A percentile compares a stretch with the other conserved stretches of the same genome.
Evolutionary conservation across 2,113 vertebrate genomes (phyloP).

Genomic region (Cheilinus undulatus): DNA sequence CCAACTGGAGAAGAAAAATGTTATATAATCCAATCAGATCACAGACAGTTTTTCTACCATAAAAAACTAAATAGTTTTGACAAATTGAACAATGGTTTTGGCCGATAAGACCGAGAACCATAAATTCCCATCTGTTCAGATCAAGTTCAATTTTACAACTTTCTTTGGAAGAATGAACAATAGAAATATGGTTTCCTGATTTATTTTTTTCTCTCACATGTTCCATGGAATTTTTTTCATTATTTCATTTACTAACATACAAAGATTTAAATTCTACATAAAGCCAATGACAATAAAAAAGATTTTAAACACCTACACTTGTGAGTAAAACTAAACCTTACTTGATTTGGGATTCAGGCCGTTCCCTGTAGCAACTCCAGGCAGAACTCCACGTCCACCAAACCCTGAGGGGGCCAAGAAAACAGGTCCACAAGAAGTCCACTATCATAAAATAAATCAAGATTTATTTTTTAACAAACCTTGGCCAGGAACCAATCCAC

Average conservation of each 20-base stretch:
- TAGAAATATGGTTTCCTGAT: no score
- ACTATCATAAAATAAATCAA: no score
- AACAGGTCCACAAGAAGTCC: neutral
- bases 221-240: no score
- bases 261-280: neutral
- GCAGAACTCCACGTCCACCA: slow-evolving; percentile 92
- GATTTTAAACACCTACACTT: neutral
- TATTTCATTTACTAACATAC: neutral
- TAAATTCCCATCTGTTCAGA: no score
- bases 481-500: slow-evolving; percentile 80
- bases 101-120: no score
- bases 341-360: slow-evolving; percentile 90
- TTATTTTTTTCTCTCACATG: no score
- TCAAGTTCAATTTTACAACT: no score
- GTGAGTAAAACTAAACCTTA: slow-evolving; percentile 42
- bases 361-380: slow-evolving; percentile 92
- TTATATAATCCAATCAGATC: slow-evolving; percentile 11
- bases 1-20: slow-evolving; percentile 59
- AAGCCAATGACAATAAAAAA: neutral
- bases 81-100: no score
- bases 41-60: neutral
- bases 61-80: neutral
- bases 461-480: no score
- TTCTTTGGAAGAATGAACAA: no score
- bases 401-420: slow-evolving; percentile 78